Percentiles rank a stretch among this genome's conserved stretches.
Evolutionary conservation across 2,888 invertebrate species (phyloP).

Genomic region (Ethmia dodecea): DNA sequence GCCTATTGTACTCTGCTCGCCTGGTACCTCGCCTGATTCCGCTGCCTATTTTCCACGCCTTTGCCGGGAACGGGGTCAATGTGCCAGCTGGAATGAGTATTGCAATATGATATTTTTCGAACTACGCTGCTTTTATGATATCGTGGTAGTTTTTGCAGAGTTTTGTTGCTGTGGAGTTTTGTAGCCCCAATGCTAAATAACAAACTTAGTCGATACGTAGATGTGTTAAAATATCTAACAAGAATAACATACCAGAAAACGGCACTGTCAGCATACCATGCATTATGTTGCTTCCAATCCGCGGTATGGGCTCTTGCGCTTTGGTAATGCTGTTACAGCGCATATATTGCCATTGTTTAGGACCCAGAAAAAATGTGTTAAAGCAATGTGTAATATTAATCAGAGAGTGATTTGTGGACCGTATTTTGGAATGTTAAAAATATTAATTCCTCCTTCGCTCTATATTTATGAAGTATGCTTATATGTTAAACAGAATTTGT

Average conservation of each 20-base stretch:
- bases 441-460: neutral
- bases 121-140: neutral
- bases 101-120: constrained; percentile 1
- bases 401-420: neutral
- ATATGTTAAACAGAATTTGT: neutral
- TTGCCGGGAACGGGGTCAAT: constrained; percentile 45
- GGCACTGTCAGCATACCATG: neutral
- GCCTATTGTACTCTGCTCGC: constrained; percentile 42
- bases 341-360: neutral
- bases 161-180: no score
- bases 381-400: neutral
- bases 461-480: neutral
- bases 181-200: neutral
- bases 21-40: constrained; percentile 48
- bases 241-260: neutral
- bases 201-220: neutral
- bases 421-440: neutral
- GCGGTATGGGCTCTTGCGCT: neutral
- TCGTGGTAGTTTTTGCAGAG: no score
- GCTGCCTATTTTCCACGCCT: constrained; percentile 39
- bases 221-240: neutral
- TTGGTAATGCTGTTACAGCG: neutral
- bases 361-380: neutral
- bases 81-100: constrained; percentile 40
- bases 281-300: neutral